These are phyloP conservation scores for Centropus unirufus DNA, from an alignment of 2,113 vertebrate genomes.

Conservation along the genomic window DNA sequence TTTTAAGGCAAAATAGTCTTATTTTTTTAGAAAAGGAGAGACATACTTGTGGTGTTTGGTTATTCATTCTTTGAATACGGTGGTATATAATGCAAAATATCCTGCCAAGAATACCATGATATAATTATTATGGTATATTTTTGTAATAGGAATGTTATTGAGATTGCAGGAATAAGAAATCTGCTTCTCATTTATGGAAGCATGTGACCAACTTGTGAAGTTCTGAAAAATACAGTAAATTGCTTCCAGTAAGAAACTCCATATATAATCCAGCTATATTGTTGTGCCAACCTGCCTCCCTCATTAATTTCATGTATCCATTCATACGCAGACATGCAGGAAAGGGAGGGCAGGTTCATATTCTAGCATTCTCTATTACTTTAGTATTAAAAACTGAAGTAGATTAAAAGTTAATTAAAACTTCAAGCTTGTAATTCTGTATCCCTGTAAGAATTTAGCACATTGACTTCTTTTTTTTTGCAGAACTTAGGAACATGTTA, in stretches of 20 bases:
- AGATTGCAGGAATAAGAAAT: conserved; percentile 31
- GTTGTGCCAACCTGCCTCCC: background rate
- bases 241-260: conserved; percentile 59
- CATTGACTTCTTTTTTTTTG: background rate
- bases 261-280: conserved; percentile 32
- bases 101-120: conserved; percentile 58
- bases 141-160: conserved; percentile 50
- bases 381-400: conserved; percentile 18
- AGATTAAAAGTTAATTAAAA: conserved; percentile 37
- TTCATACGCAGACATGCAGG: background rate
- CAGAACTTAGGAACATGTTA: background rate
- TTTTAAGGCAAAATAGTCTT: background rate
- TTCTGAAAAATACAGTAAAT: conserved; percentile 54
- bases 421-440: background rate
- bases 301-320: background rate
- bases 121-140: conserved; percentile 60
- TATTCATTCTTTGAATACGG: conserved; percentile 56
- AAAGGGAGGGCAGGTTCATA: background rate
- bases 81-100: conserved; percentile 47
- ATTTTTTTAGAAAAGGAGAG: background rate
- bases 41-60: conserved; percentile 39
- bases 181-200: conserved; percentile 60
- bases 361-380: conserved; percentile 15
- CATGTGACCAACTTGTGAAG: conserved; percentile 22
- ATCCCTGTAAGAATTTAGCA: background rate